These are phyloP conservation scores for Lethenteron camtschaticum DNA, from an alignment of 2,113 vertebrate species.

Conservation along the genomic window DNA sequence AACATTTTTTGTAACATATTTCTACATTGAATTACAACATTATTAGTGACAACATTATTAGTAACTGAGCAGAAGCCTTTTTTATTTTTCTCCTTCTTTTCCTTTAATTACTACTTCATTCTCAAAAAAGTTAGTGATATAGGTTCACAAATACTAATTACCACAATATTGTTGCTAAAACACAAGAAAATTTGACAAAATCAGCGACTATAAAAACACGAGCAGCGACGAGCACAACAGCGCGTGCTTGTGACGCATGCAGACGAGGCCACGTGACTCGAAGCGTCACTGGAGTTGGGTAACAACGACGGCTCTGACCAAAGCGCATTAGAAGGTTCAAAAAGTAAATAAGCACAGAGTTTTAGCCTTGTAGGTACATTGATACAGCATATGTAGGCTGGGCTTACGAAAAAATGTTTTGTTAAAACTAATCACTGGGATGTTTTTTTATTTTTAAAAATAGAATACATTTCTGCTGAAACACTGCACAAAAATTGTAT, in stretches of 20 bases:
- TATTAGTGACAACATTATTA: slow-evolving; percentile 5
- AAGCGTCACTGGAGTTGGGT: too few species aligned
- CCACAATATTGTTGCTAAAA: too few species aligned
- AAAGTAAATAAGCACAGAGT: neutral
- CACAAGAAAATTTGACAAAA: too few species aligned
- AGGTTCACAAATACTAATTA: too few species aligned
- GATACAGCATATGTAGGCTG: neutral
- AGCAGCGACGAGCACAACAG: too few species aligned
- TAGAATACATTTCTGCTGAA: neutral
- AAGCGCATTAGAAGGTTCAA: slow-evolving; percentile 2
- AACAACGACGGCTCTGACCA: too few species aligned
- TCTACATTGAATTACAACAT: neutral
- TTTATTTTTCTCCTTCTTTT: slow-evolving; percentile 3
- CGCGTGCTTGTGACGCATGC: too few species aligned
- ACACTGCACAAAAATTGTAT: neutral
- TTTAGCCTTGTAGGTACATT: neutral
- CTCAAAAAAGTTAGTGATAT: too few species aligned
- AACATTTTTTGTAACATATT: neutral
- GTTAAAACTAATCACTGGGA: slow-evolving; percentile 1
- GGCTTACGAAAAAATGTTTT: neutral
- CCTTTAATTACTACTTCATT: neutral
- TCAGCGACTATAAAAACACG: too few species aligned
- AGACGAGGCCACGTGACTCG: too few species aligned
- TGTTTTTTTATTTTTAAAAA: neutral
- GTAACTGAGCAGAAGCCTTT: slow-evolving; percentile 1